Percentiles rank a stretch among this genome's conserved stretches.
phyloP scores from a whole-genome alignment of 2,888 invertebrate genomes.

The Pycnomerus fuliginosus region DNA sequence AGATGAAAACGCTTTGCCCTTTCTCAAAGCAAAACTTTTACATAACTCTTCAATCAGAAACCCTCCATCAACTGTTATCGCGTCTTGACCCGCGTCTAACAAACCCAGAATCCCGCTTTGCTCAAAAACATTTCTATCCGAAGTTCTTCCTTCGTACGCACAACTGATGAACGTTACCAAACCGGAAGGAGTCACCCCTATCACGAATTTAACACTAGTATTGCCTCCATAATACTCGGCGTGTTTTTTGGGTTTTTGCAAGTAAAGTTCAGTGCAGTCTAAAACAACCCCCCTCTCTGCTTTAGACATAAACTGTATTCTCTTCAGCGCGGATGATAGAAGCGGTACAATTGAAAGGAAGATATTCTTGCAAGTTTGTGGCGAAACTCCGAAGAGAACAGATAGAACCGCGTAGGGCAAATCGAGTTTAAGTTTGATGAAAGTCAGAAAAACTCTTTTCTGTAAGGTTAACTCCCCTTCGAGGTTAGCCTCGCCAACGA shows the following conservation, averaged over 20 bases:
- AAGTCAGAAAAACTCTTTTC: conserved; percentile 6
- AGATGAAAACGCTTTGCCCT: too few relatives aligned
- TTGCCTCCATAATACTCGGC: too few relatives aligned
- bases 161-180: conserved; percentile 28
- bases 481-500: conserved; percentile 1
- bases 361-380: conserved; percentile 3
- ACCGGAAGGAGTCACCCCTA: conserved; percentile 29
- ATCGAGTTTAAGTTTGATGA: conserved; percentile 7
- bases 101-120: conserved; percentile 23
- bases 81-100: conserved; percentile 20
- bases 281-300: too few relatives aligned
- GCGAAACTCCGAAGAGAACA: conserved; percentile 4
- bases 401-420: conserved; percentile 3
- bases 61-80: conserved; percentile 37
- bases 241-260: too few relatives aligned
- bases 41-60: conserved; percentile 33
- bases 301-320: too few relatives aligned
- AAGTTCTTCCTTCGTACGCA: conserved; percentile 29
- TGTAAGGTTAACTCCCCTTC: conserved; percentile 4
- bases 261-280: conserved; percentile 21
- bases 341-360: too few relatives aligned
- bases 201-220: conserved; percentile 32
- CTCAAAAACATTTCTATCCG: conserved; percentile 30
- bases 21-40: too few relatives aligned
- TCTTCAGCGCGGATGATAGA: too few relatives aligned